phyloP scores from a whole-genome alignment of 2,797 vertebrate genomes.

The Tragopan temminckii region DNA sequence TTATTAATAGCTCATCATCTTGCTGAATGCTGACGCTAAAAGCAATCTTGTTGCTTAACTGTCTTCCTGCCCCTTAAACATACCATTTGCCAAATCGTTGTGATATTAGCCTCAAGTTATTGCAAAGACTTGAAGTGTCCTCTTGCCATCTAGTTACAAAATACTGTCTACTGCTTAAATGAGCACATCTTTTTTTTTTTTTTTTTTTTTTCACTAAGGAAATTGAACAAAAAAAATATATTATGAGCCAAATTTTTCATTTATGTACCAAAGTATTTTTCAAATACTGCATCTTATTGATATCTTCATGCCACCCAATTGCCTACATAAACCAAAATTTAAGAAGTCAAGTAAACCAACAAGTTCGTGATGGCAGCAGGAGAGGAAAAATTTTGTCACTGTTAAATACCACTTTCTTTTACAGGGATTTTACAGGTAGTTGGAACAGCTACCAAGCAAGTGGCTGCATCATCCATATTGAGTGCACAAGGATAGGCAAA shows the following conservation, averaged over 20 bases:
- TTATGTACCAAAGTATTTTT: neutral
- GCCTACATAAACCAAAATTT: neutral
- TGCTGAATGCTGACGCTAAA: neutral
- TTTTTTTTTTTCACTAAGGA: neutral
- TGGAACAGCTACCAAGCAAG: neutral
- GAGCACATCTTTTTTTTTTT: neutral
- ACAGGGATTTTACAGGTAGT: neutral
- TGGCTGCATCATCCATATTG: neutral
- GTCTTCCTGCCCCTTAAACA: fast-evolving
- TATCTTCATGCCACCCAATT: neutral
- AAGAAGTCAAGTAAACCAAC: neutral
- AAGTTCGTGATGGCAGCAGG: neutral
- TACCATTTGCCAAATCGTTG: neutral
- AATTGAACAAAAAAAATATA: neutral
- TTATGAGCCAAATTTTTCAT: too few relatives aligned
- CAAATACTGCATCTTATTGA: neutral
- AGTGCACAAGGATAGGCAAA: neutral
- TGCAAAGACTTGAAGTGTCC: neutral
- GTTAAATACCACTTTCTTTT: neutral
- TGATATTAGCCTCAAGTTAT: neutral
- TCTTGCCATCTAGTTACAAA: neutral
- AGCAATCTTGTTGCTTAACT: neutral
- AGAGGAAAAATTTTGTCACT: neutral
- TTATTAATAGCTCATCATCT: neutral
- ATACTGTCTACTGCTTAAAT: neutral